A percentile compares a stretch with the other conserved stretches of the same genome.
Conservation (phyloP, 1,140 invertebrate species). For the Oscheius sp. region DNA sequence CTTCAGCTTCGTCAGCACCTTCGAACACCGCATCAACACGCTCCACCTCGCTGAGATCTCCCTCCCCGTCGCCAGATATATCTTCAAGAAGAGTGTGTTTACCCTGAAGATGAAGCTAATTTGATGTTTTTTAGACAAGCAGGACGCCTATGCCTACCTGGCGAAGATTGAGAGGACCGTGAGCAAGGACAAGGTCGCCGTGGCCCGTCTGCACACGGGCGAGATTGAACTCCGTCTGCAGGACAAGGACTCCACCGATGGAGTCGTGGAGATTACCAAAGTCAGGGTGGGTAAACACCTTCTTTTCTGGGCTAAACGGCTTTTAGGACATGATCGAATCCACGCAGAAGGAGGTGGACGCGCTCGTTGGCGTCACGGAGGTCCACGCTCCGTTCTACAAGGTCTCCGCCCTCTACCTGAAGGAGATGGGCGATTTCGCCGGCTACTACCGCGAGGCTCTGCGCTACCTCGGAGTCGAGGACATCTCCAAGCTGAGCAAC, state of each 20-base stretch:
- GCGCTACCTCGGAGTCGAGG: conserved; percentile 87
- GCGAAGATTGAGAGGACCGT: conserved; percentile 51
- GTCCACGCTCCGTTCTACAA: conserved; percentile 94
- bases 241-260: conserved; percentile 43
- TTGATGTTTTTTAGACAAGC: conserved; percentile 36
- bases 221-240: conserved; percentile 50
- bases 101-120: conserved; percentile 2
- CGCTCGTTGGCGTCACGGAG: conserved; percentile 82
- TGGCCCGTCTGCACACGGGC: conserved; percentile 45
- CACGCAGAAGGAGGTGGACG: conserved; percentile 79
- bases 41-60: conserved; percentile 51
- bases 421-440: conserved; percentile 78
- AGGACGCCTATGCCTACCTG: conserved; percentile 50
- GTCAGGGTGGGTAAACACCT: conserved; percentile 43
- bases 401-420: conserved; percentile 84
- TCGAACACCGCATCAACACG: conserved; percentile 54
- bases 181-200: conserved; percentile 49
- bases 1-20: conserved; percentile 50
- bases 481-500: conserved; percentile 69
- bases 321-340: conserved; percentile 80
- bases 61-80: conserved; percentile 49
- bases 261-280: conserved; percentile 41
- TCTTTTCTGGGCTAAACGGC: conserved; percentile 13
- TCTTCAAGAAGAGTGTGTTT: conserved; percentile 44
- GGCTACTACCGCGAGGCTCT: conserved; percentile 91